phyloP scores from a whole-genome alignment of 2,797 vertebrate genomes.

The Sebastes itinus region DNA sequence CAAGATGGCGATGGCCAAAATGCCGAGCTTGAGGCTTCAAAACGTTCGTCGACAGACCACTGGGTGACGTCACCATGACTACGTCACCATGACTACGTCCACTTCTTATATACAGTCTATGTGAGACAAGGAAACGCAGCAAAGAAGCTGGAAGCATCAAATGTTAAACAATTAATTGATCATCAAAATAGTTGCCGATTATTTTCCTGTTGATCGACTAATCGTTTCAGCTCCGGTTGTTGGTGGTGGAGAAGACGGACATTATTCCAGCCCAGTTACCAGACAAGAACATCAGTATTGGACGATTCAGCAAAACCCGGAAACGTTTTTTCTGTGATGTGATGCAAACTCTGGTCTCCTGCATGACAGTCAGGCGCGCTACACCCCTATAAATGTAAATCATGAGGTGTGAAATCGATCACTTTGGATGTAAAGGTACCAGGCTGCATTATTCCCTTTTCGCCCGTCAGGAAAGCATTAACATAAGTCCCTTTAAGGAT shows the following conservation, averaged over 20 bases:
- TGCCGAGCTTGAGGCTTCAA: too few species aligned
- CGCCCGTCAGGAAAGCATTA: background rate
- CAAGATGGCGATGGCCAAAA: too few species aligned
- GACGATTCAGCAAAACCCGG: background rate
- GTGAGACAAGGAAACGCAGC: background rate
- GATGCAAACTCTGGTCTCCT: background rate
- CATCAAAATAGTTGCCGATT: too few species aligned
- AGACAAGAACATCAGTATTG: background rate
- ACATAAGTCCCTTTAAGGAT: background rate
- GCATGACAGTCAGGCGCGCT: background rate
- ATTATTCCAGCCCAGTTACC: background rate
- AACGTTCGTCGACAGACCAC: too few species aligned
- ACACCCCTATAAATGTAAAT: background rate
- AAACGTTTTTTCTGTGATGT: background rate
- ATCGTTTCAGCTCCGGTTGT: background rate
- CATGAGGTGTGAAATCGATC: background rate
- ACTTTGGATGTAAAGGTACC: too few species aligned
- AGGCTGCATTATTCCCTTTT: background rate
- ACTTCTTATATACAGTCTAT: too few species aligned
- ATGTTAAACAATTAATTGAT: too few species aligned
- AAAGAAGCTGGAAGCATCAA: background rate
- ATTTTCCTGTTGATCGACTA: too few species aligned
- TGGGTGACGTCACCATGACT: too few species aligned
- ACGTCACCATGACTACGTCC: too few species aligned
- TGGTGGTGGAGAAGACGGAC: background rate